Percentiles rank a stretch among this genome's conserved stretches.
Evolutionary conservation across 1,140 invertebrate species (phyloP).

Genomic region (Brachionus plicatilis): DNA sequence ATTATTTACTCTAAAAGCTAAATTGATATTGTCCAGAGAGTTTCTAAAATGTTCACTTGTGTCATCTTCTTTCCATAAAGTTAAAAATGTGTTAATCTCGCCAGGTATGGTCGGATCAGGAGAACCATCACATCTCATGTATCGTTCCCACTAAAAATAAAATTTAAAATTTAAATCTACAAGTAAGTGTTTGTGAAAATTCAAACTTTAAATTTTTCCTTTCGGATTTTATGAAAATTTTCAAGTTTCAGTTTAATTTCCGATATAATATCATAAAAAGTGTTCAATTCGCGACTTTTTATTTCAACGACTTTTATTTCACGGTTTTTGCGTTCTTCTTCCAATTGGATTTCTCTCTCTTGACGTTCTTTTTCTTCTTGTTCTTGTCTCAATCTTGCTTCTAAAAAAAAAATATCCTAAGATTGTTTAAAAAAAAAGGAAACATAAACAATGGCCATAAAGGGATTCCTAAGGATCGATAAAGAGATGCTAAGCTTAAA

Average conservation of each 20-base stretch:
- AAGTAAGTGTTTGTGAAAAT: not conserved
- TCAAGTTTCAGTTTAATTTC: not conserved
- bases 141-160: constrained; percentile 51
- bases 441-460: not conserved
- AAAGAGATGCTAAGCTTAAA: not conserved
- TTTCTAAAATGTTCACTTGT: constrained; percentile 45
- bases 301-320: constrained; percentile 46
- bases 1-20: not conserved
- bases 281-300: not conserved
- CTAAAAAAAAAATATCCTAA: constrained; percentile 36
- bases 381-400: constrained; percentile 40
- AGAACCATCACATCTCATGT: constrained; percentile 54
- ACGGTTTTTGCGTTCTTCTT: constrained; percentile 47
- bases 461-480: not conserved
- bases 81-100: constrained; percentile 55
- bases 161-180: constrained; percentile 40
- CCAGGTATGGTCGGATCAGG: constrained; percentile 51
- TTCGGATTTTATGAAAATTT: constrained; percentile 42
- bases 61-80: constrained; percentile 48
- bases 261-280: not conserved
- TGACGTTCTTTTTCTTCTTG: constrained; percentile 44
- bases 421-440: not conserved
- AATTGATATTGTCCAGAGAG: constrained; percentile 45
- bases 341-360: constrained; percentile 44
- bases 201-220: constrained; percentile 47